These are phyloP conservation scores for Zeuzera pyrina DNA, from an alignment of 2,888 invertebrate species.

Conservation along the genomic window DNA sequence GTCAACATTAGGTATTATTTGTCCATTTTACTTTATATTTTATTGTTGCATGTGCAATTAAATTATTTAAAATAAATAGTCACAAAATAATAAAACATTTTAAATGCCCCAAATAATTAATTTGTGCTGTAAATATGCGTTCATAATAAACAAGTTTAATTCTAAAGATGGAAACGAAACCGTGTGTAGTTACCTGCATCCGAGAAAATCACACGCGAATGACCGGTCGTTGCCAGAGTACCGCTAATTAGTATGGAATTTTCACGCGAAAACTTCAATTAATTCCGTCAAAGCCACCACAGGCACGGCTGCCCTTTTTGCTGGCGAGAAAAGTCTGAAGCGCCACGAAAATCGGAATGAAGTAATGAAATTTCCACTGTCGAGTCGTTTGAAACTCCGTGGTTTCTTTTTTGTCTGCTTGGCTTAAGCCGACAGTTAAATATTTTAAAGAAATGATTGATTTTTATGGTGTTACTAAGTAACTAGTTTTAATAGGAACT, in stretches of 20 bases:
- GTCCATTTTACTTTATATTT: too few species aligned
- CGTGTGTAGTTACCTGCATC: slow-evolving; percentile 21
- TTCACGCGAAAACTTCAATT: slow-evolving; percentile 56
- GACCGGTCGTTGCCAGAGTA: slow-evolving; percentile 24
- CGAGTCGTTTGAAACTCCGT: slow-evolving; percentile 26
- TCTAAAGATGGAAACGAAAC: too few species aligned
- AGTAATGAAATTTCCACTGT: slow-evolving; percentile 43
- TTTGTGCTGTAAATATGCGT: too few species aligned
- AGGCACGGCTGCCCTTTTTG: slow-evolving; percentile 22
- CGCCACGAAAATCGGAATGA: slow-evolving; percentile 34
- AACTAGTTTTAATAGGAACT: too few species aligned
- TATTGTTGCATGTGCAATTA: too few species aligned
- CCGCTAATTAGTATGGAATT: slow-evolving; percentile 48
- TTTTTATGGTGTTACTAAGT: too few species aligned
- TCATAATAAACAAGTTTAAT: too few species aligned
- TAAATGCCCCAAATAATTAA: too few species aligned
- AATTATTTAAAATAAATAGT: too few species aligned
- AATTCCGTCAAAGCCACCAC: slow-evolving; percentile 47
- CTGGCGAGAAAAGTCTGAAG: slow-evolving; percentile 40
- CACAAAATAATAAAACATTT: too few species aligned
- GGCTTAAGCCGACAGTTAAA: slow-evolving; percentile 18
- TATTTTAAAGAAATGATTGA: too few species aligned
- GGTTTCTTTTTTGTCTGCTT: slow-evolving; percentile 22
- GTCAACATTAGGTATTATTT: too few species aligned
- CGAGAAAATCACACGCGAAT: slow-evolving; percentile 16